Conservation (phyloP, 2,797 vertebrate genomes). For the Scyliorhinus canicula region DNA sequence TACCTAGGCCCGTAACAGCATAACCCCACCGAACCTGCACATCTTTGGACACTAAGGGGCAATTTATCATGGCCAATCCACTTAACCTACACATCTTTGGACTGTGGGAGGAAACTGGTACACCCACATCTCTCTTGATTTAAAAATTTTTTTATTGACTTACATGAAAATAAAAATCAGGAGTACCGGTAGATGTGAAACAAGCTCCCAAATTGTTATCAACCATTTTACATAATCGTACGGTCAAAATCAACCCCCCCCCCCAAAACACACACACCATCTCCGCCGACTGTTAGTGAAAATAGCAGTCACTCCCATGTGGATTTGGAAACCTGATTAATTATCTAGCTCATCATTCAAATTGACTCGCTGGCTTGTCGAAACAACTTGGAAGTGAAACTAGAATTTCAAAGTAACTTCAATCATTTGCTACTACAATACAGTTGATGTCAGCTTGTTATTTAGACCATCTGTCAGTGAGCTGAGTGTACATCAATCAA, state of each 20-base stretch:
- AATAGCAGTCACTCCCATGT: background rate
- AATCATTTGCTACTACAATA: background rate
- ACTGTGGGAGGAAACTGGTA: no score
- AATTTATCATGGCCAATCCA: no score
- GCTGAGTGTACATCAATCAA: background rate
- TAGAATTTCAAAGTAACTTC: conserved; percentile 14
- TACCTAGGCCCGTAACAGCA: no score
- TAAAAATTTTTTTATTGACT: background rate
- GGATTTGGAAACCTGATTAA: background rate
- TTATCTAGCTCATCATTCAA: background rate
- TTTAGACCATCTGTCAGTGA: background rate
- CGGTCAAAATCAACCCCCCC: background rate
- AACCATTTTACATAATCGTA: background rate
- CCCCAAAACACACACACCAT: no score
- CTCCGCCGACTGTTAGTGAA: background rate
- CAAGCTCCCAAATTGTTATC: background rate
- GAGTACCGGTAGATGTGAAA: background rate
- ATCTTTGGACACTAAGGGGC: no score
- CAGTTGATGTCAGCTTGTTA: background rate
- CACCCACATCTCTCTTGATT: background rate
- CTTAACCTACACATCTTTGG: no score
- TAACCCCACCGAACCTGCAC: no score
- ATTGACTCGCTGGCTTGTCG: background rate
- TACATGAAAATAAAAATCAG: background rate
- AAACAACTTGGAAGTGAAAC: background rate